Evolutionary conservation across 2,797 vertebrate species (phyloP).

Genomic region (Sebastes taczanowskii): DNA sequence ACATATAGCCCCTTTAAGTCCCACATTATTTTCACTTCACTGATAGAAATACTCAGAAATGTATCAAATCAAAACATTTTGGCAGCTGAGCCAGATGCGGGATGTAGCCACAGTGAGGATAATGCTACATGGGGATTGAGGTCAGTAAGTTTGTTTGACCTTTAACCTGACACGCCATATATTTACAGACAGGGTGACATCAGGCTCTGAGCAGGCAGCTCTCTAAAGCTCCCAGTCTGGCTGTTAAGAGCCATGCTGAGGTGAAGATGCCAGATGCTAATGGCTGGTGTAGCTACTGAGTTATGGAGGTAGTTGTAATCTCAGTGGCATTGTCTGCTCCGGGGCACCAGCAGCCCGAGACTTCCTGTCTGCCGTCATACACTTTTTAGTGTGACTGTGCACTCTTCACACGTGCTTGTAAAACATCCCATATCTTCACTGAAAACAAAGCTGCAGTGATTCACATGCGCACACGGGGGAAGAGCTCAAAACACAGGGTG

Average conservation of each 20-base stretch:
- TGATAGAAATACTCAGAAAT: slow-evolving; percentile 6
- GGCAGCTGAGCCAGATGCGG: neutral
- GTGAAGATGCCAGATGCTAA: slow-evolving; percentile 63
- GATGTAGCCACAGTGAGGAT: neutral
- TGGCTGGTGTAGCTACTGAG: slow-evolving; percentile 51
- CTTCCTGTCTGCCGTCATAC: slow-evolving; percentile 66
- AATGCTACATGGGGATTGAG: slow-evolving; percentile 4
- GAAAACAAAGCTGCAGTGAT: slow-evolving; percentile 64
- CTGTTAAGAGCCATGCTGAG: slow-evolving; percentile 52
- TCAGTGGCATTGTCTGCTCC: slow-evolving; percentile 57
- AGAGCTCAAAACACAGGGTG: slow-evolving; percentile 71
- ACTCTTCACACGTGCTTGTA: slow-evolving; percentile 23
- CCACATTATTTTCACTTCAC: neutral
- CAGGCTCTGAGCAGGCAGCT: slow-evolving; percentile 30
- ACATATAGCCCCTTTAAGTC: neutral
- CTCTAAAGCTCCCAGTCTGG: slow-evolving; percentile 48
- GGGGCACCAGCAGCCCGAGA: slow-evolving; percentile 52
- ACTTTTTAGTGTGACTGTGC: slow-evolving; percentile 33
- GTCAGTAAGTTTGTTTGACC: slow-evolving; percentile 35
- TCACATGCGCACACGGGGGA: slow-evolving; percentile 63
- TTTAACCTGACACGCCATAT: slow-evolving; percentile 46
- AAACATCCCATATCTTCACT: slow-evolving; percentile 56
- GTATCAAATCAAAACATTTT: neutral
- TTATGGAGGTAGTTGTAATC: slow-evolving; percentile 66
- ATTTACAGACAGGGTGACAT: slow-evolving; percentile 47